Evolutionary conservation across 2,797 vertebrate genomes (phyloP).

Genomic region (Cyprinella venusta): DNA sequence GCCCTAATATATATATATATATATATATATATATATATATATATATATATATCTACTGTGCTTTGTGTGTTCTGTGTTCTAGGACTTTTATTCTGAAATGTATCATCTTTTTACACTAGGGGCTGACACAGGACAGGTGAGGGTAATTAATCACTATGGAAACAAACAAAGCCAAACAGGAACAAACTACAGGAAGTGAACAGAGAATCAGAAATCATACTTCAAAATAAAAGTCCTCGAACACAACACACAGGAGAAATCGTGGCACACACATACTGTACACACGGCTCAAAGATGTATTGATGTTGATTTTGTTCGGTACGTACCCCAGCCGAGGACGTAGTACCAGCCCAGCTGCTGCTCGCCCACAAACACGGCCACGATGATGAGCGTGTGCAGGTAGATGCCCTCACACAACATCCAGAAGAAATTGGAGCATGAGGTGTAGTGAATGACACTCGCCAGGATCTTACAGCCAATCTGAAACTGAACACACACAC

Average conservation of each 20-base stretch:
- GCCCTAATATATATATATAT: no score
- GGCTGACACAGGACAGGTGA: background rate
- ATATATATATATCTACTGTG: no score
- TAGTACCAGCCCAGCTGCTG: conserved; percentile 84
- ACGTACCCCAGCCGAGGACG: conserved; percentile 79
- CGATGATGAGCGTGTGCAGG: conserved; percentile 84
- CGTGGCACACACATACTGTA: background rate
- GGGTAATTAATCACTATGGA: background rate
- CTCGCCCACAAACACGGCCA: conserved; percentile 82
- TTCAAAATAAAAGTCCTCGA: background rate
- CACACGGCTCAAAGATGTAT: background rate
- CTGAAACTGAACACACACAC: conserved; percentile 61
- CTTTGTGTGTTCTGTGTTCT: background rate
- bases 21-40: no score
- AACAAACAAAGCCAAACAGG: background rate
- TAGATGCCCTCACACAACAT: conserved; percentile 87
- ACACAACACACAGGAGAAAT: background rate
- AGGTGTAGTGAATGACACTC: conserved; percentile 72
- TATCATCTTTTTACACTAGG: background rate
- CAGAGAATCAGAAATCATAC: background rate
- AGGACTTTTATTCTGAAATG: background rate
- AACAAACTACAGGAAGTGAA: background rate
- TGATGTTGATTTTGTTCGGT: background rate
- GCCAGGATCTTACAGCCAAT: conserved; percentile 79
- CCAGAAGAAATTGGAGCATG: conserved; percentile 81